Percentiles rank a stretch among this genome's conserved stretches.
Conservation (phyloP, 2,113 vertebrate genomes). For the Vulpes lagopus region DNA sequence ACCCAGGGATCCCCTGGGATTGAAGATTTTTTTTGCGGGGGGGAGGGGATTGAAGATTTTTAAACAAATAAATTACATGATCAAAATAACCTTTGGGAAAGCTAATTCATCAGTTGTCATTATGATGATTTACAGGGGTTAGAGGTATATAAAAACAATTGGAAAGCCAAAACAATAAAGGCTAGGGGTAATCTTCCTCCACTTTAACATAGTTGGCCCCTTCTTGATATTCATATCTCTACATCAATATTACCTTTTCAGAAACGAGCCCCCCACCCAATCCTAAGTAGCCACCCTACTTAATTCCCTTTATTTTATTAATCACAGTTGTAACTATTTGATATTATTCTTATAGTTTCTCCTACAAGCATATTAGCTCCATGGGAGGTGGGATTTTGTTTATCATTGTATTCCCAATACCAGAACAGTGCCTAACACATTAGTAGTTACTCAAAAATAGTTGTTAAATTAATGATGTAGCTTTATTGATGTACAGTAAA, state of each 20-base stretch:
- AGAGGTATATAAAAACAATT: background rate
- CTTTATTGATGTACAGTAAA: background rate
- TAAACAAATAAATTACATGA: background rate
- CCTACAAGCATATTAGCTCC: background rate
- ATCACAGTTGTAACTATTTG: background rate
- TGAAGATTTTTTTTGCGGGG: too few species aligned
- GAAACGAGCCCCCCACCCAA: background rate
- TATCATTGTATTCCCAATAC: background rate
- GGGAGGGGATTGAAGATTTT: background rate
- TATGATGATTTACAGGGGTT: background rate
- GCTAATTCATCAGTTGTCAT: background rate
- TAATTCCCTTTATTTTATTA: constrained; percentile 10
- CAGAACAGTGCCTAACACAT: background rate
- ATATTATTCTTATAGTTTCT: background rate
- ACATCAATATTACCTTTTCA: background rate
- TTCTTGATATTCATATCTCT: background rate
- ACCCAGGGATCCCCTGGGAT: too few species aligned
- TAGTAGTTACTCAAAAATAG: background rate
- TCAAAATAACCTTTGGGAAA: background rate
- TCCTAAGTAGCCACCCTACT: background rate
- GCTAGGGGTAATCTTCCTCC: background rate
- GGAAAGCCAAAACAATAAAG: background rate
- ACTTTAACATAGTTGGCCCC: background rate
- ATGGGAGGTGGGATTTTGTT: background rate
- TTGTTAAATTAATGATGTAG: background rate